phyloP scores from a whole-genome alignment of 2,113 vertebrate genomes.

The Mionectes macconnelli region DNA sequence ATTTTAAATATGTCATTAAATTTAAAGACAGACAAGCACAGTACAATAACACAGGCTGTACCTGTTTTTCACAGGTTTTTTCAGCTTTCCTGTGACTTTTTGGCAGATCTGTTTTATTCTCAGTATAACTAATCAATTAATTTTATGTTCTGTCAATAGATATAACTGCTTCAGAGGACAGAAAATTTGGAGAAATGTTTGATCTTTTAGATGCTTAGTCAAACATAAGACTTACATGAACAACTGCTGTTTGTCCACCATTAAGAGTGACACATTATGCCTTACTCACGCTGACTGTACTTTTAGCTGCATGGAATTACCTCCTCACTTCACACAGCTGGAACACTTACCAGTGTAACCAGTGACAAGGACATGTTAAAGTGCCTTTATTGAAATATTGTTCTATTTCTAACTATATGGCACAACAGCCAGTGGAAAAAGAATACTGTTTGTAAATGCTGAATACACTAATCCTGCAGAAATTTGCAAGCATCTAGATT shows the following conservation, averaged over 20 bases:
- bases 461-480: neutral
- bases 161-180: neutral
- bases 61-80: neutral
- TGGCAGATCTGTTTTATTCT: neutral
- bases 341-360: neutral
- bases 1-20: neutral
- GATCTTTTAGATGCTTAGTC: slow-evolving; percentile 1
- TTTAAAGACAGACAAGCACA: neutral
- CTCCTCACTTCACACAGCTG: slow-evolving; percentile 5
- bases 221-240: neutral
- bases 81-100: neutral
- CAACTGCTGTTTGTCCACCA: neutral
- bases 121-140: neutral
- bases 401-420: neutral
- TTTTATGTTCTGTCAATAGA: neutral
- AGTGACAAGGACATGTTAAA: neutral
- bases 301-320: slow-evolving; percentile 8
- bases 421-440: neutral
- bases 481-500: neutral
- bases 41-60: neutral
- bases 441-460: neutral
- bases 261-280: neutral
- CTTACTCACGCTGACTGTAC: neutral
- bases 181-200: neutral
- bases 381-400: neutral